Evolutionary conservation across 1,140 invertebrate genomes (phyloP).

Genomic region (Linepithema humile): DNA sequence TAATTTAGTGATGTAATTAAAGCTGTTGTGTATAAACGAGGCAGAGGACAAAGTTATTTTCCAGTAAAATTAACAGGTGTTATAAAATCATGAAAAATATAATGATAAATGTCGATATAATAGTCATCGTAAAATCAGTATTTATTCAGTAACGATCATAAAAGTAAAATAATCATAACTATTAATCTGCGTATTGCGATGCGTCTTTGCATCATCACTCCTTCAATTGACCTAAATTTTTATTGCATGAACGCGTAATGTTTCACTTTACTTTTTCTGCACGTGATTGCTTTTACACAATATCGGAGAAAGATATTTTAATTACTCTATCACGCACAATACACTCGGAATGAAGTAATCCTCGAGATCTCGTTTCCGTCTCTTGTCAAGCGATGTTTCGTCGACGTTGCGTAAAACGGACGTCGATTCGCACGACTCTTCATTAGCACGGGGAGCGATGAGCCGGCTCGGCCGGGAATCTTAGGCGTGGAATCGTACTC

Average conservation of each 20-base stretch:
- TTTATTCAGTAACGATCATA: not conserved
- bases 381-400: not conserved
- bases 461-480: constrained; percentile 27
- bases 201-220: not conserved
- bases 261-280: not conserved
- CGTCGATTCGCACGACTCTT: constrained; percentile 63
- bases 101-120: not conserved
- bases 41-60: not conserved
- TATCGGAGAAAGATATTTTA: constrained; percentile 31
- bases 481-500: constrained; percentile 35
- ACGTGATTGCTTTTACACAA: not conserved
- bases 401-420: constrained; percentile 56
- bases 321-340: constrained; percentile 50
- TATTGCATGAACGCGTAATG: not conserved
- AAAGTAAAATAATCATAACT: not conserved
- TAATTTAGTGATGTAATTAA: not conserved
- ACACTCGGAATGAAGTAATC: constrained; percentile 35
- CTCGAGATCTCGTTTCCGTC: constrained; percentile 34
- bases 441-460: constrained; percentile 48
- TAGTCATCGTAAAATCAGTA: not conserved
- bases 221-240: not conserved
- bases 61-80: not conserved
- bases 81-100: not conserved
- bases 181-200: not conserved
- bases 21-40: not conserved